Conservation (phyloP, 2,113 vertebrate genomes). For the Cinclus cinclus region DNA sequence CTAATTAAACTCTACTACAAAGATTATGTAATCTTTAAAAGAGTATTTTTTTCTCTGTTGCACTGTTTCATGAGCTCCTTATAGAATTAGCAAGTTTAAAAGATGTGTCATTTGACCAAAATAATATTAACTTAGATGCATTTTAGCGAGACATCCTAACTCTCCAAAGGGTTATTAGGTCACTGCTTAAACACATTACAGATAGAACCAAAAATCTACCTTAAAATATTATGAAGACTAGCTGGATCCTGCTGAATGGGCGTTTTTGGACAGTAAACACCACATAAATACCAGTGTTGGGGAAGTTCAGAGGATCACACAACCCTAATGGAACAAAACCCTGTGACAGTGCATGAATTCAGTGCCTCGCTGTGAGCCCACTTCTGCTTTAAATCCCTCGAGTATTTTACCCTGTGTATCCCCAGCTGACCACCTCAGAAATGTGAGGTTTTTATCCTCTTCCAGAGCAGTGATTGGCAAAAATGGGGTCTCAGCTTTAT, state of each 20-base stretch:
- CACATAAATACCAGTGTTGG: neutral
- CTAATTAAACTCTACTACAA: neutral
- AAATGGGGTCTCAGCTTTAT: neutral
- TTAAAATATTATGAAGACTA: neutral
- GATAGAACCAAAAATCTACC: neutral
- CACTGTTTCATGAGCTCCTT: neutral
- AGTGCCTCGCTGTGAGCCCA: accelerated
- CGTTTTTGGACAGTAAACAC: neutral
- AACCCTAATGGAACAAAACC: neutral
- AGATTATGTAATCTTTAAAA: neutral
- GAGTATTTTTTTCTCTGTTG: neutral
- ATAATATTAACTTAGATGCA: neutral
- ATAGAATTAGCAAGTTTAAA: neutral
- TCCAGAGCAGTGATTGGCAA: accelerated
- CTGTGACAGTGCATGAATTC: accelerated
- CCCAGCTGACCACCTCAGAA: neutral
- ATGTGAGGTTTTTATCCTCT: neutral
- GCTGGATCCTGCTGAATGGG: neutral
- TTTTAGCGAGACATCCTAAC: neutral
- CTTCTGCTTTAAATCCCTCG: neutral
- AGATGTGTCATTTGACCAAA: neutral
- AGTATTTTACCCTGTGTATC: neutral
- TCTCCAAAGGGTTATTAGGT: neutral
- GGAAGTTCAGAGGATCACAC: neutral
- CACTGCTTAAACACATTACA: neutral